Evolutionary conservation across 2,888 invertebrate species (phyloP).

Genomic region (Watsonalla binaria): DNA sequence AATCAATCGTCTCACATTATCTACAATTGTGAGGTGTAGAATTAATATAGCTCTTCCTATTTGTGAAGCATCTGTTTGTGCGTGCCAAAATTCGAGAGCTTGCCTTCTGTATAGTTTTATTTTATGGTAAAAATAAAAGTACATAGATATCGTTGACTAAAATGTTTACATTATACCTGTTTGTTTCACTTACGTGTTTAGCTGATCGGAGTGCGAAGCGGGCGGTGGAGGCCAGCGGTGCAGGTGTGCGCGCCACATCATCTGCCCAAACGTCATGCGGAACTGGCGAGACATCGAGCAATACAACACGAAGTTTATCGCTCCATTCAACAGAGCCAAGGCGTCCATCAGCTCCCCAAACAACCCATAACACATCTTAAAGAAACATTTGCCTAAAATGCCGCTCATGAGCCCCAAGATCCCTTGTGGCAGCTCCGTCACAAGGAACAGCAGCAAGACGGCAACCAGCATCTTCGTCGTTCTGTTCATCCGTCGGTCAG

Average conservation of each 20-base stretch:
- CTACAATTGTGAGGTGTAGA: no score
- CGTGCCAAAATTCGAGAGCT: no score
- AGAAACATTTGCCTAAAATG: conserved; percentile 82
- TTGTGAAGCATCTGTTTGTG: no score
- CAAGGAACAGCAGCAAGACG: conserved; percentile 89
- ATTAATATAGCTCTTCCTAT: no score
- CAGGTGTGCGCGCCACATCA: conserved; percentile 68
- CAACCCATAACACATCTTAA: conserved; percentile 87
- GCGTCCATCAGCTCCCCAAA: conserved; percentile 94
- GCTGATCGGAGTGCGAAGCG: conserved; percentile 79
- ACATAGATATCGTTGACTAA: conserved; percentile 3
- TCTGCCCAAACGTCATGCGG: conserved; percentile 77
- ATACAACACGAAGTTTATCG: conserved; percentile 95
- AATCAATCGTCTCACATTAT: no score
- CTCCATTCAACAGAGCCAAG: conserved; percentile 92
- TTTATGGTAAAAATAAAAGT: no score
- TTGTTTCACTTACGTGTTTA: conserved; percentile 78
- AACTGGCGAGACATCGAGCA: conserved; percentile 97
- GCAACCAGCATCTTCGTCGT: conserved; percentile 95
- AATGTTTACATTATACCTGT: conserved; percentile 3
- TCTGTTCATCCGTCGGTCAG: conserved; percentile 80
- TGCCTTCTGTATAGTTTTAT: no score
- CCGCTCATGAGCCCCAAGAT: conserved; percentile 74
- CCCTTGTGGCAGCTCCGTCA: conserved; percentile 93
- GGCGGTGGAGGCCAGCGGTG: conserved; percentile 68